Conservation (phyloP, 2,797 vertebrate species). For the Sebastes nivosus region DNA sequence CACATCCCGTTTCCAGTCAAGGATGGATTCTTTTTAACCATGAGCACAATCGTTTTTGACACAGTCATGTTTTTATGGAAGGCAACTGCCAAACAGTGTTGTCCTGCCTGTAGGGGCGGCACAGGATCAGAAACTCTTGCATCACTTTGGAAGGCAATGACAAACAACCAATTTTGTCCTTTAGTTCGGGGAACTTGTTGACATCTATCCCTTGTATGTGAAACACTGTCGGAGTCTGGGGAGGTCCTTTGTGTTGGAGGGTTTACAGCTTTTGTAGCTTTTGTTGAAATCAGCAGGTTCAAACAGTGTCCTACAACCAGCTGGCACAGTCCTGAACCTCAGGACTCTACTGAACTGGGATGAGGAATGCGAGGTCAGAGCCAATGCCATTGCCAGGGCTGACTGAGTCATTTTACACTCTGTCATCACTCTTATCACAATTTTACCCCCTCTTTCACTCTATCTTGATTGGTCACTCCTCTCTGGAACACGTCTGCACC, state of each 20-base stretch:
- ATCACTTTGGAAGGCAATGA: neutral
- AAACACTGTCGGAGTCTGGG: neutral
- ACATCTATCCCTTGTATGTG: slow-evolving; percentile 1
- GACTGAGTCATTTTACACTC: slow-evolving; percentile 75
- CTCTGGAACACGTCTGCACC: slow-evolving; percentile 71
- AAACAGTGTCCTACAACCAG: slow-evolving; percentile 11
- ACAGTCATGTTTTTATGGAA: neutral
- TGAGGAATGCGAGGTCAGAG: slow-evolving; percentile 62
- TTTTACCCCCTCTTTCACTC: slow-evolving; percentile 67
- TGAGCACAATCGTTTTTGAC: neutral
- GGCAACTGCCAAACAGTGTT: neutral
- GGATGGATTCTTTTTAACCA: neutral
- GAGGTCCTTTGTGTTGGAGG: neutral
- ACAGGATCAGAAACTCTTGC: neutral
- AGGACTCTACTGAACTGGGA: slow-evolving; percentile 31
- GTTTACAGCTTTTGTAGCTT: slow-evolving; percentile 2
- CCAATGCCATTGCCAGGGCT: slow-evolving; percentile 58
- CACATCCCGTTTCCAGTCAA: neutral
- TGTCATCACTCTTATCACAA: slow-evolving; percentile 77
- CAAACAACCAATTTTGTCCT: neutral
- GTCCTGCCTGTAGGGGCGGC: neutral
- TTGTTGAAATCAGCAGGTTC: slow-evolving; percentile 32
- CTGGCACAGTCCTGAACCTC: slow-evolving; percentile 28
- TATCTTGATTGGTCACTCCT: slow-evolving; percentile 76
- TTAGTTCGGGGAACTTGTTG: neutral